Evolutionary conservation across 1,140 invertebrate genomes (phyloP).

Genomic region (Agrypnia vestita): DNA sequence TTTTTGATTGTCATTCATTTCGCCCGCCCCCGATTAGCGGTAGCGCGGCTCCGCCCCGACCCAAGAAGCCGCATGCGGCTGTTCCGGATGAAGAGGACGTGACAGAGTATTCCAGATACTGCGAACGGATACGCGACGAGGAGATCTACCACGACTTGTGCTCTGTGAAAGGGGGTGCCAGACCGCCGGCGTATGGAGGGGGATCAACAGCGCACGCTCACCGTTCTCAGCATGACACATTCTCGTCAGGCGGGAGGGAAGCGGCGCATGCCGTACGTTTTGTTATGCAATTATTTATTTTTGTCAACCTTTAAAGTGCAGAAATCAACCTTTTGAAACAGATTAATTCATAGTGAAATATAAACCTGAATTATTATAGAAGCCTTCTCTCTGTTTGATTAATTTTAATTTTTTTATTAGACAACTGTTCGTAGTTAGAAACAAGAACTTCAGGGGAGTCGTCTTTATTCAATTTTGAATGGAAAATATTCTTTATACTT

Average conservation of each 20-base stretch:
- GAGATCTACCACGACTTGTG: slow-evolving; percentile 89
- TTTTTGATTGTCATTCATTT: not conserved
- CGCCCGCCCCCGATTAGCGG: not conserved
- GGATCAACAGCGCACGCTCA: not conserved
- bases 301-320: not conserved
- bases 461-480: too few relatives aligned
- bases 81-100: slow-evolving; percentile 66
- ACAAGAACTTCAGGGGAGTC: too few relatives aligned
- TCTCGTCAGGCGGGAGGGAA: slow-evolving; percentile 20
- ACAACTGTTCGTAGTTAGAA: too few relatives aligned
- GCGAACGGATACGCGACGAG: slow-evolving; percentile 81
- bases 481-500: too few relatives aligned
- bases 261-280: slow-evolving; percentile 29
- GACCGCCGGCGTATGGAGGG: not conserved
- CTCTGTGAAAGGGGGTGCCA: slow-evolving; percentile 72
- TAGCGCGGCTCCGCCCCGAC: slow-evolving; percentile 50
- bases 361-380: too few relatives aligned
- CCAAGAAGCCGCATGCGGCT: slow-evolving; percentile 47
- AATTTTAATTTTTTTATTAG: too few relatives aligned
- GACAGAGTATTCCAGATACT: slow-evolving; percentile 78
- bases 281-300: not conserved
- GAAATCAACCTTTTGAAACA: too few relatives aligned
- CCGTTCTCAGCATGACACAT: not conserved
- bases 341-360: too few relatives aligned
- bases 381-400: too few relatives aligned